These are phyloP conservation scores for Athrips mouffetella DNA, from an alignment of 2,888 invertebrate genomes.

Conservation along the genomic window DNA sequence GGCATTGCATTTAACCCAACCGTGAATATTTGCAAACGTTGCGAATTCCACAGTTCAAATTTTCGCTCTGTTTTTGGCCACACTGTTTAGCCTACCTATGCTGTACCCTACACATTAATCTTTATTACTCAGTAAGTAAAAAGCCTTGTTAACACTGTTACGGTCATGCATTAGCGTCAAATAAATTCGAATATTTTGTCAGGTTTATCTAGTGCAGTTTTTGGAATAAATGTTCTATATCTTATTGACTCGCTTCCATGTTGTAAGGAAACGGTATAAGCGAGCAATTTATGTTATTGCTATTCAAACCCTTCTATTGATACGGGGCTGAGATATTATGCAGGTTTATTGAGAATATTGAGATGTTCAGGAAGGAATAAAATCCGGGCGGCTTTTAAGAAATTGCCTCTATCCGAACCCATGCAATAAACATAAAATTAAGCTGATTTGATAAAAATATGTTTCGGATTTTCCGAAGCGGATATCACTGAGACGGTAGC, in stretches of 20 bases:
- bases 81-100: conserved; percentile 7
- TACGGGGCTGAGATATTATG: conserved; percentile 24
- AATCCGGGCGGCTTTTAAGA: conserved; percentile 27
- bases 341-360: conserved; percentile 31
- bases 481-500: conserved; percentile 2
- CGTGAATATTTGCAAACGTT: conserved; percentile 22
- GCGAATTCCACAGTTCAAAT: conserved; percentile 20
- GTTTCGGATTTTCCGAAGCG: conserved; percentile 2
- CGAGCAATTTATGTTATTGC: conserved; percentile 24
- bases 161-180: no score
- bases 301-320: conserved; percentile 27
- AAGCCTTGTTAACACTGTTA: no score
- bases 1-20: conserved; percentile 24
- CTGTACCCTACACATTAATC: no score
- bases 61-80: conserved; percentile 12
- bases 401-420: conserved; percentile 26
- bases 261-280: conserved; percentile 8
- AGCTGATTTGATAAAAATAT: conserved; percentile 7
- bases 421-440: conserved; percentile 23
- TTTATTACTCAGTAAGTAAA: background rate
- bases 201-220: conserved; percentile 4
- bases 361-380: conserved; percentile 27
- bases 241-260: conserved; percentile 15
- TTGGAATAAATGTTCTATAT: conserved; percentile 15
- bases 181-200: background rate